A percentile compares a stretch with the other conserved stretches of the same genome.
Evolutionary conservation across 2,888 invertebrate species (phyloP).

Genomic region (Agrochola circellaris): DNA sequence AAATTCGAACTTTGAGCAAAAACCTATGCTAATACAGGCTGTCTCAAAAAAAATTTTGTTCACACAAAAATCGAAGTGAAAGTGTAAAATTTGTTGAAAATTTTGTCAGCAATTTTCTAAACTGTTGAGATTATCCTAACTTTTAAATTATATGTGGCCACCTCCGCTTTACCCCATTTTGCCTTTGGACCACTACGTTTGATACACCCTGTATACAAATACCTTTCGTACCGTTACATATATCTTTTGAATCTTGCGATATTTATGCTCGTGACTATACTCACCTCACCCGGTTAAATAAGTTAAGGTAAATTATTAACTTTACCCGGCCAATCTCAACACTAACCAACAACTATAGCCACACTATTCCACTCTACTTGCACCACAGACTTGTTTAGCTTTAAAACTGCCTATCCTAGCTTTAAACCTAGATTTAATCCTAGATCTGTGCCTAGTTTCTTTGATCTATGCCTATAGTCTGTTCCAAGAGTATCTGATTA

Average conservation of each 20-base stretch:
- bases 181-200: no score
- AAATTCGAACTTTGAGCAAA: no score
- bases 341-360: slow-evolving; percentile 1
- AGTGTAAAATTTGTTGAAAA: no score
- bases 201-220: no score
- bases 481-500: not conserved
- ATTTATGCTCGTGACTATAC: not conserved
- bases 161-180: no score
- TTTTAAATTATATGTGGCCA: no score
- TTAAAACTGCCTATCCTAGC: slow-evolving; percentile 35
- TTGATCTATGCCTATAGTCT: not conserved
- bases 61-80: no score
- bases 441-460: slow-evolving; percentile 20
- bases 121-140: no score
- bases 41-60: no score
- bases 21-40: no score
- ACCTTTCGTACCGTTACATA: no score
- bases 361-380: not conserved
- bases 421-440: slow-evolving; percentile 47
- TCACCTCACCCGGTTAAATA: not conserved
- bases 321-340: slow-evolving; percentile 26
- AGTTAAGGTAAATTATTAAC: not conserved
- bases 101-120: no score
- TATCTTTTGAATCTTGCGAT: not conserved
- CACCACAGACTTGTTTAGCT: slow-evolving; percentile 59